phyloP scores from a whole-genome alignment of 2,888 invertebrate genomes.

The Lasius fuliginosus region DNA sequence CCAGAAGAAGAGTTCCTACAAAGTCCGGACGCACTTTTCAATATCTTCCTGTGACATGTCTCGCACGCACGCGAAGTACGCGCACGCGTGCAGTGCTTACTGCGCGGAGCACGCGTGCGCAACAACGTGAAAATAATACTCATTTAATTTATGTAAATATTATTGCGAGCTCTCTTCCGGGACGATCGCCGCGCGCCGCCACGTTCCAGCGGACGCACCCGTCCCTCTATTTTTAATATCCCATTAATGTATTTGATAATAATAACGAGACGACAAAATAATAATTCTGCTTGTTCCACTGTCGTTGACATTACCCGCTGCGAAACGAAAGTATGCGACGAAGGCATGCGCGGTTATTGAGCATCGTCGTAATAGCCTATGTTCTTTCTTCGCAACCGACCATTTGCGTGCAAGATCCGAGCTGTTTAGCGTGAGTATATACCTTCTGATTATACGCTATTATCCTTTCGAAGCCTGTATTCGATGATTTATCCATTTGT shows the following conservation, averaged over 20 bases:
- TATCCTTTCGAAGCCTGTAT: slow-evolving; percentile 13
- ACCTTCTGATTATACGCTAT: slow-evolving; percentile 31
- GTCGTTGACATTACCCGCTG: neutral
- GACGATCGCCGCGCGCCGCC: slow-evolving; percentile 47
- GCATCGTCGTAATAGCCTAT: neutral
- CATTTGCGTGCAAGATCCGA: slow-evolving; percentile 14
- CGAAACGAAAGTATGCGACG: slow-evolving; percentile 13
- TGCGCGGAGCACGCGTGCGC: neutral
- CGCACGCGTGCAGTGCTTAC: neutral
- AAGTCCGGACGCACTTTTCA: slow-evolving; percentile 33
- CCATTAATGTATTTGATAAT: slow-evolving; percentile 75
- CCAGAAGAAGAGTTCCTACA: slow-evolving; percentile 68
- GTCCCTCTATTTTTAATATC: slow-evolving; percentile 74
- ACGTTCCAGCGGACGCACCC: slow-evolving; percentile 48
- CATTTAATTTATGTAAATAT: slow-evolving; percentile 66
- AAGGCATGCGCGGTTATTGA: neutral
- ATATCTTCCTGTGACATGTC: slow-evolving; percentile 18
- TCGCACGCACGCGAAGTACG: slow-evolving; percentile 6
- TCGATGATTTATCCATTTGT: slow-evolving; percentile 7
- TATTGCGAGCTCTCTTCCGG: slow-evolving; percentile 69
- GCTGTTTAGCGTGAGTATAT: slow-evolving; percentile 35
- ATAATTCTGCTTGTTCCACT: slow-evolving; percentile 51
- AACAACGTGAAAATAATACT: slow-evolving; percentile 42
- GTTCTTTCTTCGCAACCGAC: neutral
- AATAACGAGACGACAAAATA: slow-evolving; percentile 70